Percentiles rank a stretch among this genome's conserved stretches.
These are phyloP conservation scores for Pyrgilauda ruficollis DNA, from an alignment of 2,113 vertebrate genomes.

Conservation along the genomic window DNA sequence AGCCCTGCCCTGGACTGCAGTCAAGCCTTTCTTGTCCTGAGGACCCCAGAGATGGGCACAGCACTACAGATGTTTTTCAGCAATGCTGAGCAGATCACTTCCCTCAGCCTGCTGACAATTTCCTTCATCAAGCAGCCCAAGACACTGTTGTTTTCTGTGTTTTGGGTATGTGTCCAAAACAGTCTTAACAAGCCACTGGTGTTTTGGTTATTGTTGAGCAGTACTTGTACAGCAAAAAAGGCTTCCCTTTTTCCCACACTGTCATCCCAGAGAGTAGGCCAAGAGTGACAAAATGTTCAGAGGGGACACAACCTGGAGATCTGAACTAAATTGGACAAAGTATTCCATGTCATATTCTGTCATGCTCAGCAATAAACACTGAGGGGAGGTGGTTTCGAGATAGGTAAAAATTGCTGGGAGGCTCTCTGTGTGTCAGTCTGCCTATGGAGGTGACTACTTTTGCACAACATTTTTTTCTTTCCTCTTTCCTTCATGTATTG, in stretches of 20 bases:
- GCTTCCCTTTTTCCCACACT: neutral
- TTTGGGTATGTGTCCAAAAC: neutral
- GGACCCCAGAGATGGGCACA: neutral
- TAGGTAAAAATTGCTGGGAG: neutral
- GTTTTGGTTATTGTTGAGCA: neutral
- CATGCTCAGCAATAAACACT: neutral
- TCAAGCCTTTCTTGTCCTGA: neutral
- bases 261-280: accelerated
- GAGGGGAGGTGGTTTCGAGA: accelerated
- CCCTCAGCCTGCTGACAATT: neutral
- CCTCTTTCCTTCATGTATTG: neutral
- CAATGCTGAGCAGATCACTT: neutral
- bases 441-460: neutral
- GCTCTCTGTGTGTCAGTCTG: neutral
- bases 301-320: neutral
- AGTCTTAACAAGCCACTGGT: neutral
- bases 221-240: neutral
- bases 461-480: neutral
- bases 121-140: neutral
- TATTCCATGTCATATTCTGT: neutral
- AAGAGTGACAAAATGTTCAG: neutral
- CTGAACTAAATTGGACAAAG: neutral
- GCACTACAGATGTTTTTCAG: neutral
- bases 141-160: neutral
- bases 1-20: too few relatives aligned